Evolutionary conservation across 2,888 invertebrate species (phyloP).

Genomic region (Tuberolachnus salignus): DNA sequence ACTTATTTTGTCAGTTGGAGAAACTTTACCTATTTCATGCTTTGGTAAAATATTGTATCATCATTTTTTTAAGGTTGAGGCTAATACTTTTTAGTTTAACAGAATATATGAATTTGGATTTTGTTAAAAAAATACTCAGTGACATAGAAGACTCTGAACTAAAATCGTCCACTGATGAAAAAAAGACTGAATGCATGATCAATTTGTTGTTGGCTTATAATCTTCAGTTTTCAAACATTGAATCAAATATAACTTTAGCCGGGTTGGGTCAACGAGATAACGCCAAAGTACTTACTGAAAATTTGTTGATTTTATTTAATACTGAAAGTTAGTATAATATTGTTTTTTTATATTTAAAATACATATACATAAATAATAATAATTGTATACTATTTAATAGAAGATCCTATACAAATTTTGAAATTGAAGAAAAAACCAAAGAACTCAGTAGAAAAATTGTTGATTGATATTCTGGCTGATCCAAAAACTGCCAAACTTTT

Average conservation of each 20-base stretch:
- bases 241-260: conserved; percentile 60
- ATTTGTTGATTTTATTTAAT: conserved; percentile 83
- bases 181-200: conserved; percentile 83
- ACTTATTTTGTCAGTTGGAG: conserved; percentile 89
- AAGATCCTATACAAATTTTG: conserved; percentile 85
- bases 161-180: conserved; percentile 80
- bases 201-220: conserved; percentile 87
- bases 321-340: conserved; percentile 76
- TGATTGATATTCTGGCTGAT: conserved; percentile 82
- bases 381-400: conserved; percentile 64
- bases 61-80: neutral
- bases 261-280: conserved; percentile 61
- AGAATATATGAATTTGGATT: conserved; percentile 86
- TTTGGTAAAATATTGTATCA: conserved; percentile 69
- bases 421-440: conserved; percentile 80
- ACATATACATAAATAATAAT: neutral
- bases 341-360: neutral
- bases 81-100: conserved; percentile 61
- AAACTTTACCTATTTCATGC: conserved; percentile 85
- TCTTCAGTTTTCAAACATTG: conserved; percentile 72
- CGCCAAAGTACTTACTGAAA: conserved; percentile 90
- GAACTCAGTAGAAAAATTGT: conserved; percentile 87
- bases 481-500: conserved; percentile 82
- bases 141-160: conserved; percentile 78
- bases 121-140: conserved; percentile 79